Evolutionary conservation across 2,797 vertebrate genomes (phyloP).

Genomic region (Melanotaenia maccullochi): DNA sequence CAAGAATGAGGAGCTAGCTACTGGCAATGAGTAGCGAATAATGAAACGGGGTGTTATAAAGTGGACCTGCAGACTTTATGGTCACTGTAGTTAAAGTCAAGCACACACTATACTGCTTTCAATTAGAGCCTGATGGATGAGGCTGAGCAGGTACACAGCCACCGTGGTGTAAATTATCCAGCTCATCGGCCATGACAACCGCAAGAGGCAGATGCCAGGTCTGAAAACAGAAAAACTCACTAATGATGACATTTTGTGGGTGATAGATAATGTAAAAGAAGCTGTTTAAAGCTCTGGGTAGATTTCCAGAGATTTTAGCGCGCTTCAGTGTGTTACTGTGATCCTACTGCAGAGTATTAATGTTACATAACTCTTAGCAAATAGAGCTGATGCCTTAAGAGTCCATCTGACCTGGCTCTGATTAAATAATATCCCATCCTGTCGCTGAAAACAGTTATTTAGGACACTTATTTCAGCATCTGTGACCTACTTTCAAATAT

Average conservation of each 20-base stretch:
- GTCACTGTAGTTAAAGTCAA: slow-evolving; percentile 41
- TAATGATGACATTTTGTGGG: slow-evolving; percentile 16
- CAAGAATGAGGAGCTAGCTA: slow-evolving; percentile 22
- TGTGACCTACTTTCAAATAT: slow-evolving; percentile 18
- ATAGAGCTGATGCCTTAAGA: slow-evolving; percentile 34
- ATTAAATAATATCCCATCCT: slow-evolving; percentile 55
- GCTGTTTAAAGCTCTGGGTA: slow-evolving; percentile 14
- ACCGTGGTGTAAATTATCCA: slow-evolving; percentile 43
- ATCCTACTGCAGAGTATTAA: slow-evolving; percentile 39
- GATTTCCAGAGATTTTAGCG: slow-evolving; percentile 24
- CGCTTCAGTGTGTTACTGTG: neutral
- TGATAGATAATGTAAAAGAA: slow-evolving; percentile 13
- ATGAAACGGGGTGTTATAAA: slow-evolving; percentile 42
- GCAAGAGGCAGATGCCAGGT: slow-evolving; percentile 19
- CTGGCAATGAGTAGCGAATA: slow-evolving; percentile 5
- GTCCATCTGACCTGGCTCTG: slow-evolving; percentile 54
- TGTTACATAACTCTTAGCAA: slow-evolving; percentile 53
- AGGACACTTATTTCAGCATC: slow-evolving; percentile 36
- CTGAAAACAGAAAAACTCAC: slow-evolving; percentile 38
- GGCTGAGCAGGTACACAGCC: slow-evolving; percentile 32
- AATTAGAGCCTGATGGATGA: slow-evolving; percentile 42
- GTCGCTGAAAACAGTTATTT: slow-evolving; percentile 44
- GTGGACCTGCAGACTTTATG: slow-evolving; percentile 41
- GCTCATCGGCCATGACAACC: slow-evolving; percentile 47
- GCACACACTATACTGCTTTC: slow-evolving; percentile 29